Conservation (phyloP, 2,888 invertebrate genomes). For the Rhamphomyia laevipes region DNA sequence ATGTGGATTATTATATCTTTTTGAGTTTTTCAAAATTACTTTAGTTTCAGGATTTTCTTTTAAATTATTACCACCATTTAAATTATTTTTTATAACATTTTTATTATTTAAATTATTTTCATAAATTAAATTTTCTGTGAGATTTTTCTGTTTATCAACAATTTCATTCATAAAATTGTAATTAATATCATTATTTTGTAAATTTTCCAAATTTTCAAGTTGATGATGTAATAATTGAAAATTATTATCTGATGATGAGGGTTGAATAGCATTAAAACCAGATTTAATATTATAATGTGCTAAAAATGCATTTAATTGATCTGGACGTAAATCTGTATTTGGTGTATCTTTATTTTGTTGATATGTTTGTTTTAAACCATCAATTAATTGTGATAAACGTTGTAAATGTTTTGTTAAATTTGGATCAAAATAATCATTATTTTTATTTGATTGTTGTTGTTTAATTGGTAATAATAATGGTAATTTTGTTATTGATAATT, state of each 20-base stretch:
- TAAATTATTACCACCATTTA: neutral
- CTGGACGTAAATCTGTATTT: slow-evolving; percentile 28
- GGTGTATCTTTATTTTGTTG: slow-evolving; percentile 22
- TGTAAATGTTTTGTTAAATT: slow-evolving; percentile 33
- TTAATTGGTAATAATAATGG: slow-evolving; percentile 11
- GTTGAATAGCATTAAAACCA: slow-evolving; percentile 26
- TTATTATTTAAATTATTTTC: no score
- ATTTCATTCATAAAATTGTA: neutral
- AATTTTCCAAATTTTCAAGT: no score
- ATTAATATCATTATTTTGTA: neutral
- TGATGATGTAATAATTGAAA: neutral
- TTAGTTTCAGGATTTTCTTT: slow-evolving; percentile 27
- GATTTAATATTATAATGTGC: slow-evolving; percentile 35
- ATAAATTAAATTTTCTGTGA: no score
- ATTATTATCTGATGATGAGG: no score
- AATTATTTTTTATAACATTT: neutral
- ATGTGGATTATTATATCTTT: slow-evolving; percentile 8
- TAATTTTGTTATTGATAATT: slow-evolving; percentile 5
- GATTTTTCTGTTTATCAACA: neutral
- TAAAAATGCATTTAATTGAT: slow-evolving; percentile 35
- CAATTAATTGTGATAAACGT: slow-evolving; percentile 32
- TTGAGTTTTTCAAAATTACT: slow-evolving; percentile 23
- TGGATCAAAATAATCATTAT: slow-evolving; percentile 25
- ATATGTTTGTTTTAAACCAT: slow-evolving; percentile 32
- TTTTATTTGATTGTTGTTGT: neutral